These are phyloP conservation scores for Steinernema feltiae DNA, from an alignment of 1,140 invertebrate genomes.

Conservation along the genomic window DNA sequence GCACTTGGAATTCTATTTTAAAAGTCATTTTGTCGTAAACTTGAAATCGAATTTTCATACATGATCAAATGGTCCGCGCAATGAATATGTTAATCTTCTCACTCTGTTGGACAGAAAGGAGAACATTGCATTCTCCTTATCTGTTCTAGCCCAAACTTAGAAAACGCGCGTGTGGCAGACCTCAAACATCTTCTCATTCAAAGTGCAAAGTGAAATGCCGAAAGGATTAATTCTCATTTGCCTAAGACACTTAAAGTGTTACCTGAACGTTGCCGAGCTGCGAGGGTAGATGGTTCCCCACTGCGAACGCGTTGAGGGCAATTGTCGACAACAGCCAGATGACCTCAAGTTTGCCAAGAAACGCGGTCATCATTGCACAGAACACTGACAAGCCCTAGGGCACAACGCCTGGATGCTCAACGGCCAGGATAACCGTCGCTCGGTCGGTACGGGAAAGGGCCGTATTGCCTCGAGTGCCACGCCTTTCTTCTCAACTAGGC, in stretches of 20 bases:
- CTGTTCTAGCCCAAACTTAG: too few species aligned
- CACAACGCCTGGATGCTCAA: background rate
- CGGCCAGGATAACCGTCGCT: background rate
- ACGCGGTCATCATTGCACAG: background rate
- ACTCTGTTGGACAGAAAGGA: too few species aligned
- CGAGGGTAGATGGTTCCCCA: background rate
- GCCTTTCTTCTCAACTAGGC: conserved; percentile 4
- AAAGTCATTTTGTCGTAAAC: background rate
- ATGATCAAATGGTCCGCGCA: background rate
- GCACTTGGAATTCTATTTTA: background rate
- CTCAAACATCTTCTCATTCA: too few species aligned
- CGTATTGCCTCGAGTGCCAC: conserved; percentile 1
- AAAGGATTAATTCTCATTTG: background rate
- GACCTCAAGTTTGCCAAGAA: background rate
- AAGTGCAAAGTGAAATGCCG: background rate
- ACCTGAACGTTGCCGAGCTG: background rate
- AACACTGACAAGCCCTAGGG: background rate
- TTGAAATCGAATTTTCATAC: background rate
- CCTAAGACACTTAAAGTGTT: background rate
- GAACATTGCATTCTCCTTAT: too few species aligned
- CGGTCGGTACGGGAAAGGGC: background rate
- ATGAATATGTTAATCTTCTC: too few species aligned
- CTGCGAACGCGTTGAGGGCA: background rate
- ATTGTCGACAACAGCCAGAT: background rate
- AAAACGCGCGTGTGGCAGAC: too few species aligned